Percentiles rank a stretch among this genome's conserved stretches.
Conservation (phyloP, 1,140 invertebrate genomes). For the Mactra quadrangularis region DNA sequence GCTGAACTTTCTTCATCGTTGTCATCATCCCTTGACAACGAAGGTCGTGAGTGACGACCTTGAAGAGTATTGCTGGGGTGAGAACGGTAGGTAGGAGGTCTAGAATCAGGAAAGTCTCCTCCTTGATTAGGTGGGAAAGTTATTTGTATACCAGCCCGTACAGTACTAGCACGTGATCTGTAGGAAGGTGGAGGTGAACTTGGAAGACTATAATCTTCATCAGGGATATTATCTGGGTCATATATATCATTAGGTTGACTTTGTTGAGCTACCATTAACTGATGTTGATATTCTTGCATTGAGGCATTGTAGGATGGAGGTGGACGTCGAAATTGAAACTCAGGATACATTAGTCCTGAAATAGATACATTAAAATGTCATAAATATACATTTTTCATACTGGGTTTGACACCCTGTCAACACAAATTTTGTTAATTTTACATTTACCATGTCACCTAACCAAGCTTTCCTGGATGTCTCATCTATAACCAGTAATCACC, state of each 20-base stretch:
- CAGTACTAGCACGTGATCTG: constrained; percentile 78
- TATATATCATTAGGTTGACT: constrained; percentile 55
- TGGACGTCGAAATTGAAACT: constrained; percentile 81
- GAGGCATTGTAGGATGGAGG: constrained; percentile 82
- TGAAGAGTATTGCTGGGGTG: constrained; percentile 68
- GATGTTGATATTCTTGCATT: constrained; percentile 81
- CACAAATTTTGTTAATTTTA: neutral
- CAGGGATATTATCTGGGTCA: constrained; percentile 64
- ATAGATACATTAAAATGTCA: constrained; percentile 49
- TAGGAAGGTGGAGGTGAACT: constrained; percentile 82
- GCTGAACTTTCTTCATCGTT: constrained; percentile 42
- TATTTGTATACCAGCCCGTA: constrained; percentile 80
- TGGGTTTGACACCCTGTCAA: too few relatives aligned
- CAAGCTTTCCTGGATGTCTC: too few relatives aligned
- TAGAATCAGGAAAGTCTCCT: constrained; percentile 76
- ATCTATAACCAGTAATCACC: too few relatives aligned
- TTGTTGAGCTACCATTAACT: constrained; percentile 70
- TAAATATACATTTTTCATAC: neutral
- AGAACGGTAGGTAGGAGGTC: constrained; percentile 82
- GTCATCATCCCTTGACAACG: constrained; percentile 70
- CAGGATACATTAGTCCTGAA: constrained; percentile 81
- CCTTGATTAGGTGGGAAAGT: constrained; percentile 77
- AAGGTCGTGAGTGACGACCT: constrained; percentile 66
- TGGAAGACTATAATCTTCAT: constrained; percentile 76
- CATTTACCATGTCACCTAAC: neutral